phyloP scores from a whole-genome alignment of 1,140 invertebrate species.

The Lasioglossum albipes region DNA sequence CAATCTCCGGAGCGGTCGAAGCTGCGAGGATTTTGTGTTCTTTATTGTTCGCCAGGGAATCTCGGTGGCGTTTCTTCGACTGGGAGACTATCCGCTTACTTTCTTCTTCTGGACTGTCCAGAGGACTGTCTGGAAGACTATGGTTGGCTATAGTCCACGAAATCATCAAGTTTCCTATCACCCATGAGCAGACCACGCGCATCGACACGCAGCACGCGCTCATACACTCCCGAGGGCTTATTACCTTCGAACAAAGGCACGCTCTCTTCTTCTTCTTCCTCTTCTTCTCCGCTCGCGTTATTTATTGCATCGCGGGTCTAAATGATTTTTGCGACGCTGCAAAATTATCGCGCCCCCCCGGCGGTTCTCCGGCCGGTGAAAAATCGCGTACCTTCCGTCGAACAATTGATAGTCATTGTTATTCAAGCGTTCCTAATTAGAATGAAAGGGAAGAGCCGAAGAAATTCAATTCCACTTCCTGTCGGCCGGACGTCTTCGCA shows the following conservation, averaged over 20 bases:
- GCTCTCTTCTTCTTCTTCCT: too few species aligned
- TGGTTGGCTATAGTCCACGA: constrained; percentile 23
- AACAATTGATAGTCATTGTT: neutral
- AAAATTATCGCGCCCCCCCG: neutral
- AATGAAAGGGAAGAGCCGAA: too few species aligned
- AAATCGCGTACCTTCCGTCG: neutral
- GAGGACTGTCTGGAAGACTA: too few species aligned
- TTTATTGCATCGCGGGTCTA: neutral
- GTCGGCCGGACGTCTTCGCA: too few species aligned
- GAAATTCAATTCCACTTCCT: too few species aligned
- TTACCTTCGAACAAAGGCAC: constrained; percentile 25
- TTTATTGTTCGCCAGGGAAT: neutral
- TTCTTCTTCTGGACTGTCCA: too few species aligned
- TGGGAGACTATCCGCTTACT: neutral
- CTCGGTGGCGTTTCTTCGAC: neutral
- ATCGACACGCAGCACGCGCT: constrained; percentile 34
- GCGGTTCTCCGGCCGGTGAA: neutral
- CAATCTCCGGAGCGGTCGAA: constrained; percentile 19
- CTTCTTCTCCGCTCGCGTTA: neutral
- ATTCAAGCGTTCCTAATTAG: too few species aligned
- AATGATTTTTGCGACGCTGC: neutral
- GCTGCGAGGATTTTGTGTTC: neutral
- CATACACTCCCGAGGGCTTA: neutral
- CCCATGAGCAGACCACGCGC: constrained; percentile 47
- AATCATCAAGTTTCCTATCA: constrained; percentile 63